phyloP scores from a whole-genome alignment of 2,797 vertebrate genomes.

The Pygocentrus nattereri region DNA sequence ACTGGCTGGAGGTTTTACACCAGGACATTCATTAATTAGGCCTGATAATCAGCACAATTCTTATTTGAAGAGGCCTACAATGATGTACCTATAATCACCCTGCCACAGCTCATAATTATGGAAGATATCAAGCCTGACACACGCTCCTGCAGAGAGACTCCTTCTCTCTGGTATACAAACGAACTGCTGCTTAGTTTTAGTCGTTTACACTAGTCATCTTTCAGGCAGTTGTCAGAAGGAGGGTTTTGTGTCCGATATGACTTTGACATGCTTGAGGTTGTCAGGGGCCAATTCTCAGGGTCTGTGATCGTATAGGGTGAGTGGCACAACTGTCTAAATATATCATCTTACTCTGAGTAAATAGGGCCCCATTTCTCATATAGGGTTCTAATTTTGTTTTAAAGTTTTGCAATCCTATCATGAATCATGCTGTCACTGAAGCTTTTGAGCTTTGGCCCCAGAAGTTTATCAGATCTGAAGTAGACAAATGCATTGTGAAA shows the following conservation, averaged over 20 bases:
- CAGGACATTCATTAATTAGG: slow-evolving; percentile 55
- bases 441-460: not conserved
- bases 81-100: slow-evolving; percentile 46
- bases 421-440: slow-evolving; percentile 1
- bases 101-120: slow-evolving; percentile 43
- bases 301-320: slow-evolving; percentile 10
- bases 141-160: slow-evolving; percentile 16
- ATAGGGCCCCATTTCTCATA: not conserved
- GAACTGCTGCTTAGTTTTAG: slow-evolving; percentile 8
- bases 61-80: slow-evolving; percentile 43
- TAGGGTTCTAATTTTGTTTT: not conserved
- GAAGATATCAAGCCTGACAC: slow-evolving; percentile 37
- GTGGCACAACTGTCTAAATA: slow-evolving; percentile 28
- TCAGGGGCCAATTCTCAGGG: slow-evolving; percentile 1
- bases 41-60: slow-evolving; percentile 49
- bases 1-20: slow-evolving; percentile 46
- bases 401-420: not conserved
- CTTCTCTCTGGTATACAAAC: not conserved
- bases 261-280: slow-evolving; percentile 9
- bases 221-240: not conserved
- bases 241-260: not conserved
- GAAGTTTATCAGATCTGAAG: not conserved
- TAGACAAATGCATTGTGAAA: not conserved
- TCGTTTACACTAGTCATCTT: not conserved
- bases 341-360: slow-evolving; percentile 4